Evolutionary conservation across 2,888 invertebrate species (phyloP).

Genomic region (Drosophila meridiana): DNA sequence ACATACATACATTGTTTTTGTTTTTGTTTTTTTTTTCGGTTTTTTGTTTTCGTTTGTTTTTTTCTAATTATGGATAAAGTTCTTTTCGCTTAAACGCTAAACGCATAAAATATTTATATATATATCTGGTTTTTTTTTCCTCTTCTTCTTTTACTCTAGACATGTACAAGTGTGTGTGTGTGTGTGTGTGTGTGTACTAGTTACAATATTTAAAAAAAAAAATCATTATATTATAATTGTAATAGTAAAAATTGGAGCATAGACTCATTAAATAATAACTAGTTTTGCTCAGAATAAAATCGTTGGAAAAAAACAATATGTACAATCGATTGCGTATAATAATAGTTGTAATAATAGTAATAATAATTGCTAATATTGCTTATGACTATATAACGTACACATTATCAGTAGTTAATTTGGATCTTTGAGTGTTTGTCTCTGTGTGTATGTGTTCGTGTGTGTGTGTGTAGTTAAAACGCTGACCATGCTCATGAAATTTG

Average conservation of each 20-base stretch:
- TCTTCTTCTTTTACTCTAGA: constrained; percentile 33
- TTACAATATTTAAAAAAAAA: constrained; percentile 31
- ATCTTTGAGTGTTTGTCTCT: constrained; percentile 59
- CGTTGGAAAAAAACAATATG: constrained; percentile 64
- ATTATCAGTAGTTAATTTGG: constrained; percentile 74
- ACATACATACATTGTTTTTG: constrained; percentile 37
- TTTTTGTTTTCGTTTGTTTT: background rate
- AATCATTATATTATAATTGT: constrained; percentile 30
- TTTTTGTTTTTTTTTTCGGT: constrained; percentile 1
- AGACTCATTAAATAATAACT: constrained; percentile 58
- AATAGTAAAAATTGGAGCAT: constrained; percentile 23
- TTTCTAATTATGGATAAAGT: constrained; percentile 48
- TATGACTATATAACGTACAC: constrained; percentile 78
- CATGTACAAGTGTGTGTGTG: constrained; percentile 35
- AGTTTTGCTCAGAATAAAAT: constrained; percentile 67
- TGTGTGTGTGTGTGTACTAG: constrained; percentile 28
- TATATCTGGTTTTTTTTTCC: constrained; percentile 44
- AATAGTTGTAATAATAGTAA: constrained; percentile 20
- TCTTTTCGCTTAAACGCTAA: constrained; percentile 43
- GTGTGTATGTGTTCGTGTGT: constrained; percentile 6
- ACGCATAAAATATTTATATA: constrained; percentile 56
- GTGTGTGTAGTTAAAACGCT: constrained; percentile 60
- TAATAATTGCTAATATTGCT: constrained; percentile 78
- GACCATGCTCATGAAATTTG: constrained; percentile 70
- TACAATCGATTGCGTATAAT: constrained; percentile 48